These are phyloP conservation scores for Acleris literana DNA, from an alignment of 2,888 invertebrate species.

Conservation along the genomic window DNA sequence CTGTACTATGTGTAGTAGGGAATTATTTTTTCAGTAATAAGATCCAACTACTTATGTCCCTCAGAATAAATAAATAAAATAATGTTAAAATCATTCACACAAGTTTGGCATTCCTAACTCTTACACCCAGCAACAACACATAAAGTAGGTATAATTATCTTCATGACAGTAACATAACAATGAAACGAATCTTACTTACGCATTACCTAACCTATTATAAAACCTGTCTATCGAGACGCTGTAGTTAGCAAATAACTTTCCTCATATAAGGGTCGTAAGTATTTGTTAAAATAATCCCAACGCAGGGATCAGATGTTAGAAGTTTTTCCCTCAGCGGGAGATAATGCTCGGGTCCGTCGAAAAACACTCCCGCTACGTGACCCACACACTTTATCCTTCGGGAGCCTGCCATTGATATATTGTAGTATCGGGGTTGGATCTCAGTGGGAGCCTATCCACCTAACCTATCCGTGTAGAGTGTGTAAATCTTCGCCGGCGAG, in stretches of 20 bases:
- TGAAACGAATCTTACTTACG: too few relatives aligned
- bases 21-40: too few relatives aligned
- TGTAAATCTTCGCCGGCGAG: conserved; percentile 63
- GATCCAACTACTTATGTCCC: too few relatives aligned
- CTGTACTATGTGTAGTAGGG: too few relatives aligned
- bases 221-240: too few relatives aligned
- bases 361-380: conserved; percentile 75
- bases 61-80: too few relatives aligned
- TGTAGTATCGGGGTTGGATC: conserved; percentile 52
- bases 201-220: too few relatives aligned
- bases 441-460: conserved; percentile 51
- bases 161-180: too few relatives aligned
- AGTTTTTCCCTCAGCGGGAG: conserved; percentile 55
- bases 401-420: conserved; percentile 67
- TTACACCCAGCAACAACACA: too few relatives aligned
- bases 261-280: conserved; percentile 14
- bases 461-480: conserved; percentile 55
- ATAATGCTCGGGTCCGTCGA: conserved; percentile 65
- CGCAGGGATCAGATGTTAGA: conserved; percentile 49
- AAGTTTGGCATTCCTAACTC: too few relatives aligned
- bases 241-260: neutral
- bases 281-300: conserved; percentile 37
- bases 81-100: too few relatives aligned
- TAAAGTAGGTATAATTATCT: too few relatives aligned
- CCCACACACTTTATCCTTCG: conserved; percentile 64